phyloP scores from a whole-genome alignment of 2,888 invertebrate species.

The Galerucella pusilla region DNA sequence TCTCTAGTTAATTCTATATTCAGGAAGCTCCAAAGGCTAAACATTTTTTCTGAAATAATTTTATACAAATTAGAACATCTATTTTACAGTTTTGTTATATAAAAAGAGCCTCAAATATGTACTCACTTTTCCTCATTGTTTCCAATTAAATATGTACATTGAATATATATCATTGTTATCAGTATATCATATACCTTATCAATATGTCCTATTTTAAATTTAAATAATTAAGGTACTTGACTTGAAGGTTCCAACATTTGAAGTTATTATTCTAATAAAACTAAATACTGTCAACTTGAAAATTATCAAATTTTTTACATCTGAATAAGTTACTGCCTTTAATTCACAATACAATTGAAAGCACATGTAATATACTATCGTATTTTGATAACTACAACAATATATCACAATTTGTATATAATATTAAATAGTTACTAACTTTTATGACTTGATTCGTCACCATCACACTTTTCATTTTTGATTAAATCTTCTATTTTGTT shows the following conservation, averaged over 20 bases:
- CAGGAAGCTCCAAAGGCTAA: constrained; percentile 76
- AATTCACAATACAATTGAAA: too few relatives aligned
- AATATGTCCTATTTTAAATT: neutral
- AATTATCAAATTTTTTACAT: too few relatives aligned
- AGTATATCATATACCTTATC: neutral
- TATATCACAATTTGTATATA: constrained; percentile 11
- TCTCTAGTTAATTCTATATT: constrained; percentile 90
- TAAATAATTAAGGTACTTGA: neutral
- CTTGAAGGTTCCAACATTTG: neutral
- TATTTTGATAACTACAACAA: constrained; percentile 1
- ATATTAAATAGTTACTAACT: constrained; percentile 45
- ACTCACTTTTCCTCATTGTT: constrained; percentile 1
- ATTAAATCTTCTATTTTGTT: constrained; percentile 62
- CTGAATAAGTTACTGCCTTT: too few relatives aligned
- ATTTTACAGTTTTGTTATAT: neutral
- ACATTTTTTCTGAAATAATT: constrained; percentile 52
- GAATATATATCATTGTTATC: constrained; percentile 1
- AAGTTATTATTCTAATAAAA: too few relatives aligned
- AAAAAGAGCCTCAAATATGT: neutral
- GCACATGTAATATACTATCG: too few relatives aligned
- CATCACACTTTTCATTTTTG: constrained; percentile 54
- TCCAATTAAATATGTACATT: neutral
- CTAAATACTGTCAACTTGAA: too few relatives aligned
- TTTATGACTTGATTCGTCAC: constrained; percentile 16
- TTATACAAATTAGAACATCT: neutral